Conservation (phyloP, 2,888 invertebrate genomes). For the Deroplatys truncata region DNA sequence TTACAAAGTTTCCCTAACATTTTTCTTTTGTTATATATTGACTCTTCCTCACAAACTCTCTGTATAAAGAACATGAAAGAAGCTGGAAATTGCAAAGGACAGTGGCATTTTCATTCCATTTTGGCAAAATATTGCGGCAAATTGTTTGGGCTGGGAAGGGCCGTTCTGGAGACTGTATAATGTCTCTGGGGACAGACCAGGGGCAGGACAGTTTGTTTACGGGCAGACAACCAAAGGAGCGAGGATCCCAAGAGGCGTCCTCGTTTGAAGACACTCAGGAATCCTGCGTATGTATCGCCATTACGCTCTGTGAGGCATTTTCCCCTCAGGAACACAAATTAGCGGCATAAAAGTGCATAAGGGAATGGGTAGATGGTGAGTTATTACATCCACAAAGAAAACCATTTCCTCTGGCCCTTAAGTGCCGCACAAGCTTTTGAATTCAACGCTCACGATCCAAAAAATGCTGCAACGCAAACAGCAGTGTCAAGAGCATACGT, state of each 20-base stretch:
- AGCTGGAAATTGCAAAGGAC: not conserved
- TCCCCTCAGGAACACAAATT: not conserved
- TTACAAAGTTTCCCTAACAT: too few species aligned
- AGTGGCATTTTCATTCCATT: not conserved
- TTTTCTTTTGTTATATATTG: not conserved
- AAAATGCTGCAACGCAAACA: too few species aligned
- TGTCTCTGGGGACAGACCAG: not conserved
- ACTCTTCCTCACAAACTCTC: not conserved
- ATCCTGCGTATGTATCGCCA: not conserved
- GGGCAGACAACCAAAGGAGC: not conserved
- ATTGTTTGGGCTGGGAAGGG: not conserved
- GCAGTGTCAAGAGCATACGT: too few species aligned
- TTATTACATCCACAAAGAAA: not conserved
- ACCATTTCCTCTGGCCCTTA: not conserved
- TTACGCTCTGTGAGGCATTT: not conserved
- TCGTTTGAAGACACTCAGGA: not conserved
- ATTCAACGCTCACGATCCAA: not conserved
- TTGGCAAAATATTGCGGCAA: not conserved
- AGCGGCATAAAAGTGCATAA: not conserved
- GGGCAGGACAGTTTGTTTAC: not conserved
- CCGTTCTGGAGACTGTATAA: not conserved
- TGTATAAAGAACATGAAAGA: not conserved
- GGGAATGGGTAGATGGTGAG: not conserved
- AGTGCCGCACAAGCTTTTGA: not conserved
- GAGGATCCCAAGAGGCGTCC: not conserved